Conservation (phyloP, 2,113 vertebrate species). For the Ictalurus punctatus region DNA sequence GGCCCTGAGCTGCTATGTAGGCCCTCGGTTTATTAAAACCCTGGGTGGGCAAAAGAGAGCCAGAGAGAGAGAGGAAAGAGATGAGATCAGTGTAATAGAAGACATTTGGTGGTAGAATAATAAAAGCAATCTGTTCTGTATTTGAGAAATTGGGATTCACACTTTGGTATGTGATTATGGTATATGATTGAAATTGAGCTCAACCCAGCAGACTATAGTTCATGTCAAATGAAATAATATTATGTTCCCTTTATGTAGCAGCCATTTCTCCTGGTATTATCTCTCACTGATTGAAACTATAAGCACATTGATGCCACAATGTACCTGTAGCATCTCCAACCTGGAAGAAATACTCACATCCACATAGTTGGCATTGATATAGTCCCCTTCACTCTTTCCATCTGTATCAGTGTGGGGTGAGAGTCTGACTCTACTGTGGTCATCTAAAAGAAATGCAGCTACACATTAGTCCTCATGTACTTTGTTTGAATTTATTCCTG, state of each 20-base stretch:
- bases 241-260: not conserved
- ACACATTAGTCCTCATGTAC: not conserved
- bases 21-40: constrained; percentile 88
- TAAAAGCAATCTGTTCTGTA: constrained; percentile 13
- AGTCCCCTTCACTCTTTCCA: constrained; percentile 82
- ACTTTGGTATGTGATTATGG: not conserved
- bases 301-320: not conserved
- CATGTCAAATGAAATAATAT: not conserved
- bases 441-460: constrained; percentile 77
- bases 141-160: not conserved
- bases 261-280: not conserved
- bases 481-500: not conserved
- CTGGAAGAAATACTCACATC: constrained; percentile 75
- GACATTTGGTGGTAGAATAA: not conserved
- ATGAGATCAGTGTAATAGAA: not conserved
- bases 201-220: not conserved
- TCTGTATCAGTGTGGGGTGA: constrained; percentile 80
- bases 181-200: not conserved
- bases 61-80: constrained; percentile 9
- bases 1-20: constrained; percentile 97
- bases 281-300: not conserved
- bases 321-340: not conserved
- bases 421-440: constrained; percentile 91
- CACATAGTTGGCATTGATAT: constrained; percentile 96
- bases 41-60: constrained; percentile 66